A percentile compares a stretch with the other conserved stretches of the same genome.
These are phyloP conservation scores for Lepidothrix coronata DNA, from an alignment of 2,113 vertebrate genomes.

Conservation along the genomic window DNA sequence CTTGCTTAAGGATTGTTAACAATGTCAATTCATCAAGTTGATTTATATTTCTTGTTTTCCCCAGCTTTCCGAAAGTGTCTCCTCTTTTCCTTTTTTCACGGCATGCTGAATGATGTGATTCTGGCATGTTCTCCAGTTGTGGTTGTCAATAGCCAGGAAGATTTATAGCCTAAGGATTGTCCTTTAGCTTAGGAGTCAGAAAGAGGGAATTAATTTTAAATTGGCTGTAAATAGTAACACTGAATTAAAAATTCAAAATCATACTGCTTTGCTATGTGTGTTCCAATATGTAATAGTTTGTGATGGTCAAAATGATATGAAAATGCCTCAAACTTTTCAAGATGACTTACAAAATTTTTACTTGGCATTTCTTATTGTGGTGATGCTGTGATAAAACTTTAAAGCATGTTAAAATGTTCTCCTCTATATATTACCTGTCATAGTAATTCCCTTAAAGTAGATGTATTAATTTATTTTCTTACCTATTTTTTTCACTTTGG, in stretches of 20 bases:
- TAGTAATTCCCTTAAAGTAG: background rate
- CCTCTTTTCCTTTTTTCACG: background rate
- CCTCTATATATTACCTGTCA: background rate
- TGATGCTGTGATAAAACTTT: background rate
- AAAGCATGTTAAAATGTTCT: background rate
- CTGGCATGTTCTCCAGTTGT: background rate
- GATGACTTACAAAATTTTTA: background rate
- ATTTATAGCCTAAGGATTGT: background rate
- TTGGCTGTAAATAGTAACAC: background rate
- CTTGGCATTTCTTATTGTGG: background rate
- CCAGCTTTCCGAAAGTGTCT: background rate
- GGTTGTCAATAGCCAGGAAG: background rate
- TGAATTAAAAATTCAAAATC: background rate
- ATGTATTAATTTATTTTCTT: background rate
- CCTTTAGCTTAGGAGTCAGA: background rate
- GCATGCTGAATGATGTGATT: background rate
- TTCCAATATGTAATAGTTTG: background rate
- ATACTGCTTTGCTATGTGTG: background rate
- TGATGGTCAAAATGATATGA: background rate
- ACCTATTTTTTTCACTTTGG: background rate
- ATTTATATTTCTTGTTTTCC: constrained; percentile 22
- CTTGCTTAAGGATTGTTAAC: background rate
- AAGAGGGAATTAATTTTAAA: background rate
- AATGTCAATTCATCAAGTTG: background rate
- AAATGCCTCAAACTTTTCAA: background rate